Evolutionary conservation across 64 coral and sea anemone species (phyloP).

Genomic region (Acropora tenuis): DNA sequence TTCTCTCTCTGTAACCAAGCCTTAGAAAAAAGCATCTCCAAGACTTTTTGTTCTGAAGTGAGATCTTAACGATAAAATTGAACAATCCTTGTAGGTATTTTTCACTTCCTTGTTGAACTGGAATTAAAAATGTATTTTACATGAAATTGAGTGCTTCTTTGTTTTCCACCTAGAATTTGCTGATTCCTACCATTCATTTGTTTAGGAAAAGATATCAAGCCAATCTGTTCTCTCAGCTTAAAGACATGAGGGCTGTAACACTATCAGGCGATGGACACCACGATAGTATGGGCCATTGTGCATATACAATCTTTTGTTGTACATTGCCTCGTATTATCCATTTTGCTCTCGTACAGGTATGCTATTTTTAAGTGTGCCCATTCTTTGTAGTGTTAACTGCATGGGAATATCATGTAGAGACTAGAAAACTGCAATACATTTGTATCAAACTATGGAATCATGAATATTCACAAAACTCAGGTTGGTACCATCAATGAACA

Average conservation of each 20-base stretch:
- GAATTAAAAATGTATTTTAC: background rate
- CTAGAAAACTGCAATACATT: too few relatives aligned
- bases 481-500: too few relatives aligned
- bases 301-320: slow-evolving; percentile 39
- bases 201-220: slow-evolving; percentile 23
- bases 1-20: too few relatives aligned
- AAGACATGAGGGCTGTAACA: background rate
- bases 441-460: too few relatives aligned
- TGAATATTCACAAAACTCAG: too few relatives aligned
- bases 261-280: slow-evolving; percentile 37
- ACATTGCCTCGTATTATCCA: slow-evolving; percentile 3
- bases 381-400: too few relatives aligned
- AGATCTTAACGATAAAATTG: too few relatives aligned
- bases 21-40: too few relatives aligned
- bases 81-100: too few relatives aligned
- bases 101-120: background rate
- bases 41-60: too few relatives aligned
- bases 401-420: too few relatives aligned
- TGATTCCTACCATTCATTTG: slow-evolving; percentile 38
- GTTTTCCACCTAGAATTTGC: background rate
- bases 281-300: slow-evolving; percentile 45
- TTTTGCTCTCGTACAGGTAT: slow-evolving; percentile 31
- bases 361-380: background rate
- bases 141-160: background rate
- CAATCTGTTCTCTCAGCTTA: slow-evolving; percentile 1